A percentile compares a stretch with the other conserved stretches of the same genome.
Conservation (phyloP, 2,888 invertebrate species). For the Busseola fusca region DNA sequence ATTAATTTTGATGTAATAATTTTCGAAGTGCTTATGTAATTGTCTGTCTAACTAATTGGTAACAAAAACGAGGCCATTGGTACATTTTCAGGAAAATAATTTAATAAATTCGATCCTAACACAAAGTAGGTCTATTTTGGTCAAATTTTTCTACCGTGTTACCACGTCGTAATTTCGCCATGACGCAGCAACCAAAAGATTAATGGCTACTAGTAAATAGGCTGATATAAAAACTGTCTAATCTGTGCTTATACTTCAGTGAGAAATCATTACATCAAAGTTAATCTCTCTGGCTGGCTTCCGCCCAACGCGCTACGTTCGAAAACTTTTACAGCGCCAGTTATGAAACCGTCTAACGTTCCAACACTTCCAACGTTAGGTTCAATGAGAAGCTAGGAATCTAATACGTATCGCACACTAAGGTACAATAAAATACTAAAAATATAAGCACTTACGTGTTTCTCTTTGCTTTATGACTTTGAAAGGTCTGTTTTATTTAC, state of each 20-base stretch:
- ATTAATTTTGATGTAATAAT: slow-evolving; percentile 16
- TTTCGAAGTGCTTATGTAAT: background rate
- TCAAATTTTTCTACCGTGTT: background rate
- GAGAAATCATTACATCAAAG: slow-evolving; percentile 54
- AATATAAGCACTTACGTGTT: slow-evolving; percentile 44
- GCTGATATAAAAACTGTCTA: slow-evolving; percentile 42
- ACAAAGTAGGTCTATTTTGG: background rate
- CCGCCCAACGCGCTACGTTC: slow-evolving; percentile 55
- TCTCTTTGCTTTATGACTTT: slow-evolving; percentile 39
- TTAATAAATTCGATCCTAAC: background rate
- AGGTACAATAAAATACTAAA: slow-evolving; percentile 42
- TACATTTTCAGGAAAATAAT: background rate
- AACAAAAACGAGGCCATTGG: background rate
- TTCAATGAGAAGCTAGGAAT: slow-evolving; percentile 41
- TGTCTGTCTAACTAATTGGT: background rate
- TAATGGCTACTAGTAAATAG: slow-evolving; percentile 40
- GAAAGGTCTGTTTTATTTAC: slow-evolving; percentile 22
- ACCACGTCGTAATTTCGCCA: slow-evolving; percentile 17
- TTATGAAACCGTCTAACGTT: slow-evolving; percentile 48
- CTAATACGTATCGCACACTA: slow-evolving; percentile 28
- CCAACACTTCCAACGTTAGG: background rate
- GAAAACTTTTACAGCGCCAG: slow-evolving; percentile 46
- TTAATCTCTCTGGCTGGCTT: slow-evolving; percentile 58
- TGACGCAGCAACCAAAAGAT: slow-evolving; percentile 56
- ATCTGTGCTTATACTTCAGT: slow-evolving; percentile 49